Percentiles rank a stretch among this genome's conserved stretches.
Evolutionary conservation across 1,140 invertebrate species (phyloP).

Genomic region (Myzus persicae): DNA sequence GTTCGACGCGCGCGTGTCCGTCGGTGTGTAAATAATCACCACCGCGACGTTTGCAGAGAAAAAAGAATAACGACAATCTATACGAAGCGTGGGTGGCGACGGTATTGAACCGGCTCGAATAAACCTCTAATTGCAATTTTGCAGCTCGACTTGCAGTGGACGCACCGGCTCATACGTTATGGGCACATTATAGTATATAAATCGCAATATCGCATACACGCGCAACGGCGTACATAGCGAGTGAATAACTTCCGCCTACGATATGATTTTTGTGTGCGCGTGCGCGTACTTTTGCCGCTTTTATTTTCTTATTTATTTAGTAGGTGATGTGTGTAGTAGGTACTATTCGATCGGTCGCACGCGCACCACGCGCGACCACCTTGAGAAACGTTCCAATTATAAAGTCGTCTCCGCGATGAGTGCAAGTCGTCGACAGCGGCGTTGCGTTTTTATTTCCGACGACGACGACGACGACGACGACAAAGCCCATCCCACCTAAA

Average conservation of each 20-base stretch:
- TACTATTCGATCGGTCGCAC: background rate
- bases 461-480: background rate
- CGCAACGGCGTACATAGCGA: rapidly evolving
- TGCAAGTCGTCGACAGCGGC: background rate
- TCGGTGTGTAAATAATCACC: background rate
- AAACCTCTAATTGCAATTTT: background rate
- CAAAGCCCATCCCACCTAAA: background rate
- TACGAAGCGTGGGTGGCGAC: background rate
- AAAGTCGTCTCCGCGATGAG: background rate
- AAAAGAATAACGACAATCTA: background rate
- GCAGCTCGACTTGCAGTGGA: background rate
- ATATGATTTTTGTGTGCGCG: background rate
- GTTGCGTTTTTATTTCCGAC: conserved; percentile 2
- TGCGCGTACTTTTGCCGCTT: background rate
- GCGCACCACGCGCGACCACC: background rate
- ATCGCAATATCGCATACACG: background rate
- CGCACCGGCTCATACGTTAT: too few relatives aligned
- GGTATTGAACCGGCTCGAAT: background rate
- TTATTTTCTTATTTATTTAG: background rate
- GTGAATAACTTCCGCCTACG: background rate
- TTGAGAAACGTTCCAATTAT: background rate
- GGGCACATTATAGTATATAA: too few relatives aligned
- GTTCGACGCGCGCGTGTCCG: background rate
- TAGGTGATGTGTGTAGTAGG: background rate
- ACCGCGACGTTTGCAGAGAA: background rate